These are phyloP conservation scores for Poecilia picta DNA, from an alignment of 2,797 vertebrate genomes.

Conservation along the genomic window DNA sequence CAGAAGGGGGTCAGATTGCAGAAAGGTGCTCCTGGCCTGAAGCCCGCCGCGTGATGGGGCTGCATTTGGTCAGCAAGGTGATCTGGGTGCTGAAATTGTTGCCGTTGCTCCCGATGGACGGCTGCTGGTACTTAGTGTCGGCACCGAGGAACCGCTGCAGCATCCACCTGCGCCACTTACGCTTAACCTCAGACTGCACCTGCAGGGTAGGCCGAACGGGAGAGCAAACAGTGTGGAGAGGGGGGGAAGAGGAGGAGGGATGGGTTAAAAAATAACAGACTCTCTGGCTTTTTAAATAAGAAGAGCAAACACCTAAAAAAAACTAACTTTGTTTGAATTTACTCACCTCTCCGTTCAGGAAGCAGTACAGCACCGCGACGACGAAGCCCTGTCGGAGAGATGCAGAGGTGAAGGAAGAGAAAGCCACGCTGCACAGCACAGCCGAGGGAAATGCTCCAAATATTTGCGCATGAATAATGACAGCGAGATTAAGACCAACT, in stretches of 20 bases:
- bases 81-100: conserved; percentile 97
- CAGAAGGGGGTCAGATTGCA: conserved; percentile 45
- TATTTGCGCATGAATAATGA: conserved; percentile 66
- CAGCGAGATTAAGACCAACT: conserved; percentile 44
- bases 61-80: conserved; percentile 92
- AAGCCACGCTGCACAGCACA: conserved; percentile 31
- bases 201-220: conserved; percentile 53
- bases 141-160: conserved; percentile 88
- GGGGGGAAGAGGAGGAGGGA: background rate
- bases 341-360: conserved; percentile 87
- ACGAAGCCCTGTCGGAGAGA: conserved; percentile 87
- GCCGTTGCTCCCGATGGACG: conserved; percentile 89
- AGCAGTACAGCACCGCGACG: conserved; percentile 95
- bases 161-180: conserved; percentile 97
- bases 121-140: conserved; percentile 89
- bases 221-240: conserved; percentile 38
- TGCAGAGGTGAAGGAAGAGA: conserved; percentile 21
- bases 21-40: conserved; percentile 77
- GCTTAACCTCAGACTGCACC: conserved; percentile 95
- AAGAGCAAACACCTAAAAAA: conserved; percentile 27
- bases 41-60: conserved; percentile 84
- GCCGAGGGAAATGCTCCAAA: conserved; percentile 54
- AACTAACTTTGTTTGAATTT: conserved; percentile 16
- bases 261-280: conserved; percentile 9
- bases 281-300: conserved; percentile 14